Evolutionary conservation across 2,113 vertebrate species (phyloP).

Genomic region (Egretta garzetta): DNA sequence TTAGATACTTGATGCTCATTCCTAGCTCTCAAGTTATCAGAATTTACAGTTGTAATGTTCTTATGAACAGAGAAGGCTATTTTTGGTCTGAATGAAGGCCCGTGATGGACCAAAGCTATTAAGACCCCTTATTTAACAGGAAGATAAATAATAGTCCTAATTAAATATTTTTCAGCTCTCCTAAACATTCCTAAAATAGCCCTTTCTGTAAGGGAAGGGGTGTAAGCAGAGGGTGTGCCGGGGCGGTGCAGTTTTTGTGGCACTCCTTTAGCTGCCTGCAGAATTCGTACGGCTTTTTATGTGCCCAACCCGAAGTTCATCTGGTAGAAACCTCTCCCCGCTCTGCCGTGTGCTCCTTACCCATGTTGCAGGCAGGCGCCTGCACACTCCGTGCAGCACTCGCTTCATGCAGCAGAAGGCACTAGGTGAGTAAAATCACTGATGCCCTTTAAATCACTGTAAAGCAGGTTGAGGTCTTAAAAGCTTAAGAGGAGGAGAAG

Average conservation of each 20-base stretch:
- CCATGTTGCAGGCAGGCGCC: neutral
- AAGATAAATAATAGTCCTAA: neutral
- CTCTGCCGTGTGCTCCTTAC: neutral
- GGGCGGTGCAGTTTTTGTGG: fast-evolving
- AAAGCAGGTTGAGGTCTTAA: neutral
- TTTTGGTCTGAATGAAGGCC: constrained; percentile 11
- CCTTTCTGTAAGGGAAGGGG: neutral
- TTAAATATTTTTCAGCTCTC: constrained; percentile 7
- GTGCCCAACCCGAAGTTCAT: neutral
- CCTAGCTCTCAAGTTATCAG: constrained; percentile 52
- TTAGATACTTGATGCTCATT: neutral
- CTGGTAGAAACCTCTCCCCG: neutral
- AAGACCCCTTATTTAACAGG: neutral
- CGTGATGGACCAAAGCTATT: neutral
- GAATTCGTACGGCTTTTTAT: neutral
- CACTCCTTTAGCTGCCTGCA: neutral
- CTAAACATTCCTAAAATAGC: constrained; percentile 11
- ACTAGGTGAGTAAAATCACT: neutral
- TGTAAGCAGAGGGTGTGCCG: neutral
- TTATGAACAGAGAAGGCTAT: neutral
- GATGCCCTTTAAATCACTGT: neutral
- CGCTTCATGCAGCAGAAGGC: neutral
- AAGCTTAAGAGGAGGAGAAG: constrained; percentile 43
- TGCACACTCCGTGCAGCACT: neutral
- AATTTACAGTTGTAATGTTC: constrained; percentile 30